Evolutionary conservation across 2,888 invertebrate genomes (phyloP).

Genomic region (Carabus problematicus): DNA sequence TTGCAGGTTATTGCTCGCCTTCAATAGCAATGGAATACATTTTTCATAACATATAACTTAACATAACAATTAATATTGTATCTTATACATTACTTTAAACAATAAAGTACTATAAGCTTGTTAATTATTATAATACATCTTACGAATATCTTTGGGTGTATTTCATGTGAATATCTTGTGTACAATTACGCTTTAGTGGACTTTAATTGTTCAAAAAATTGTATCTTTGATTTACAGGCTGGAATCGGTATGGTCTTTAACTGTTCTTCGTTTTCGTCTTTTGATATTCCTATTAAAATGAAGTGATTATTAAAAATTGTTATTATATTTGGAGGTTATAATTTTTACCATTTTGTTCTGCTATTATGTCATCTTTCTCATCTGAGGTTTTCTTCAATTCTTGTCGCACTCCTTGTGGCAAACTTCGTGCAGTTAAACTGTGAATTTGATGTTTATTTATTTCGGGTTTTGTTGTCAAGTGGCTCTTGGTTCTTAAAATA

Average conservation of each 20-base stretch:
- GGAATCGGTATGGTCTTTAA: constrained; percentile 14
- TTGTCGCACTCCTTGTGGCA: constrained; percentile 77
- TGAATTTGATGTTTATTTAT: constrained; percentile 61
- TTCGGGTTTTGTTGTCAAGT: constrained; percentile 35
- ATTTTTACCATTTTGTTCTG: constrained; percentile 2
- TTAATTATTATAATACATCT: constrained; percentile 38
- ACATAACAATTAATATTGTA: constrained; percentile 38
- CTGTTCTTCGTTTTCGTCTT: constrained; percentile 22
- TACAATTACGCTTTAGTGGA: too few relatives aligned
- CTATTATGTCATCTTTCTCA: constrained; percentile 18
- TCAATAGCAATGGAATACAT: constrained; percentile 93
- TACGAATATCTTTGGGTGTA: constrained; percentile 47
- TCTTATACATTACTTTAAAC: constrained; percentile 27
- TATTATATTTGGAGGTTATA: not conserved
- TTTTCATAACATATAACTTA: constrained; percentile 68
- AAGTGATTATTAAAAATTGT: not conserved
- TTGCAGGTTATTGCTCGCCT: constrained; percentile 78
- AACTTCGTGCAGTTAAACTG: constrained; percentile 81
- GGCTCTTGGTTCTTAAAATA: constrained; percentile 30
- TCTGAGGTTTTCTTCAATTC: constrained; percentile 57
- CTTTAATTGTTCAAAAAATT: constrained; percentile 35
- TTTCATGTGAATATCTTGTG: constrained; percentile 43
- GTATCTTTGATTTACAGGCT: constrained; percentile 36
- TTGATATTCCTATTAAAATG: constrained; percentile 3
- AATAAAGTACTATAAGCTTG: constrained; percentile 31